phyloP scores from a whole-genome alignment of 2,113 vertebrate genomes.

The Nothocercus julius region DNA sequence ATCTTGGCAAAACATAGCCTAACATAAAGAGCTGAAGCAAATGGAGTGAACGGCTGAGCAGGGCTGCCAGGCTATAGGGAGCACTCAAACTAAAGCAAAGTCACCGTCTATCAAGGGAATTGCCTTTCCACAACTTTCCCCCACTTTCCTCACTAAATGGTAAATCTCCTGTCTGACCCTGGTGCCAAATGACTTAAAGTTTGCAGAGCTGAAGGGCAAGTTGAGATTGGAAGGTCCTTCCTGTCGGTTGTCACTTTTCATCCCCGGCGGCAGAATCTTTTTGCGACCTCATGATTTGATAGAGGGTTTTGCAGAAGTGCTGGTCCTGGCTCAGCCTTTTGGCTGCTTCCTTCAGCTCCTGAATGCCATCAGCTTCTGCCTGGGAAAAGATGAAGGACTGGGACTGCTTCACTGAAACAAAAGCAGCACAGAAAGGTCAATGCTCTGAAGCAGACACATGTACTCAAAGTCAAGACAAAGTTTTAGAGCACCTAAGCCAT shows the following conservation, averaged over 20 bases:
- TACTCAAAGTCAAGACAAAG: background rate
- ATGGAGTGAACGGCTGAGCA: background rate
- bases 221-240: background rate
- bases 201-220: background rate
- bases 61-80: background rate
- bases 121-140: background rate
- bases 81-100: slow-evolving; percentile 33
- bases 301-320: slow-evolving; percentile 87
- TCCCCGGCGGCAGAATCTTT: slow-evolving; percentile 75
- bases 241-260: slow-evolving; percentile 66
- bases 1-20: background rate
- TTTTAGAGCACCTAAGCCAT: accelerated
- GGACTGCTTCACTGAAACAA: slow-evolving; percentile 89
- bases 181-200: background rate
- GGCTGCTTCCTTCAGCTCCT: slow-evolving; percentile 89
- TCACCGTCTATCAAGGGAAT: background rate
- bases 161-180: background rate
- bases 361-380: slow-evolving; percentile 79
- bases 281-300: slow-evolving; percentile 83
- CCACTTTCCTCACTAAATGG: background rate
- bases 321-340: slow-evolving; percentile 86
- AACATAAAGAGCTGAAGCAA: slow-evolving; percentile 17
- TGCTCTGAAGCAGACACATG: background rate
- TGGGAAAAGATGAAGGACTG: slow-evolving; percentile 85
- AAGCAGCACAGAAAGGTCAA: slow-evolving; percentile 5